Evolutionary conservation across 2,797 vertebrate species (phyloP), one percentile per base, ranked within the genome.

Genomic region (Squalus acanthias): DNA sequence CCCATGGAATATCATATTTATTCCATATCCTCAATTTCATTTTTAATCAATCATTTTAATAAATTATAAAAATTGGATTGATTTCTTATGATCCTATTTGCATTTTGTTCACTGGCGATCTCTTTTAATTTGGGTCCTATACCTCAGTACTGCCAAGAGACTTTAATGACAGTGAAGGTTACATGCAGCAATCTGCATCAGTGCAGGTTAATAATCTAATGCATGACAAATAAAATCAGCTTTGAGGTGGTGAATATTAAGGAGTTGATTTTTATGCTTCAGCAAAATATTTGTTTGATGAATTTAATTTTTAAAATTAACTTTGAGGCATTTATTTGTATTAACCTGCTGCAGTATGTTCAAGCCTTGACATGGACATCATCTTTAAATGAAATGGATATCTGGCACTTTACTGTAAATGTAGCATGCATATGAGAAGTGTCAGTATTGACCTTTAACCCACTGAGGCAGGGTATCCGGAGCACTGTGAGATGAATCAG

Each of bases 171-270:
- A 53, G 29, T 53, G 50, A 69, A 74, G 69, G 29, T 10, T 72
- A 20, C 60, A n/a, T n/a, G 29, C 57, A 65, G 57, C 57, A 92
- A 92, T 92, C 60, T 76, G 70, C 94, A 7, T 76, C 26, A 29
- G 22, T 72, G 93, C 69, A 60, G 94, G 50, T 60, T 76, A 95
- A 46, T 69, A 46, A 69, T 69, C 20, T 4, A 46, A 74, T 95
- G 70, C 70, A 76, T 95, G 70, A 57, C 69, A 95, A 95, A 95
- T 65, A 92, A n/a, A 92, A 92, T 92, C 12, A 92, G 57, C 89
- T 92, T 92, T 65, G 17, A n/a, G 29, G 89, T 65, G 60, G 60
- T 92, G 89, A 92, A 92, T 76, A 76, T 95, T 74, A 95, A 95
- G 60, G 50, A 95, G 50, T 2, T 57, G 29, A 74, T 95, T 74